Evolutionary conservation across 53 echinoderm and acorn worm genomes (phyloP), one percentile per base, ranked within the genome.

Genomic region (Actinopyga echinites): DNA sequence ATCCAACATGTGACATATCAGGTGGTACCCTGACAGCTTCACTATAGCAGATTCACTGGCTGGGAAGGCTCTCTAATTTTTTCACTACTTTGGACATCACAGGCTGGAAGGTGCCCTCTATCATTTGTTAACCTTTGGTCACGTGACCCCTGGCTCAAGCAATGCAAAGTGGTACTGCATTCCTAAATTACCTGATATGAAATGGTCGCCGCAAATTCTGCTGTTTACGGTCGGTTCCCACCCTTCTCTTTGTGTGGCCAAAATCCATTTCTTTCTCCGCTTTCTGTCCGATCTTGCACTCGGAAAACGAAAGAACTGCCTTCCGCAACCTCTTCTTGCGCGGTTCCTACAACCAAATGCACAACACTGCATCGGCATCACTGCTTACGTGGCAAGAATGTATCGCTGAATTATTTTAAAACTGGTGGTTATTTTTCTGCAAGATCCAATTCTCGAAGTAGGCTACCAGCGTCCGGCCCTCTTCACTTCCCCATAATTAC

Each of bases 121-220:
- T n/a, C n/a, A n/a, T n/a, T n/a, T n/a, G n/a, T n/a, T n/a, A n/a
- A n/a, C n/a, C n/a, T n/a, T n/a, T n/a, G n/a, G n/a, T 1, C 21
- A 21, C 56, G 15, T 19, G 15, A 19, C 15, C 56, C 56, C 21
- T 55, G 21, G 10, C 54, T 54, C 54, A 54, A 54, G 10, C 10
- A 54, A 10, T 54, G 54, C 54, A 12, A 10, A 19, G 19, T 54
- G 8, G 22, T 25, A 28, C 28, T 61, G 10, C 60, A 28, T 19
- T 49, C 5, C 11, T 30, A 59, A 58, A 30, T 37, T 19, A 81
- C 82, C 82, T 52, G 69, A 68, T 30, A 68, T 68, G 55, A 83
- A 83, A 68, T 83, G 83, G 36, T 66, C 83, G 55, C 69, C 68
- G 52, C 83, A 83, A 30, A 83, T 83, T 49, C 83, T 66, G 35